These are phyloP conservation scores for Prunella fulvescens DNA, from an alignment of 2,113 vertebrate genomes.

Conservation along the genomic window DNA sequence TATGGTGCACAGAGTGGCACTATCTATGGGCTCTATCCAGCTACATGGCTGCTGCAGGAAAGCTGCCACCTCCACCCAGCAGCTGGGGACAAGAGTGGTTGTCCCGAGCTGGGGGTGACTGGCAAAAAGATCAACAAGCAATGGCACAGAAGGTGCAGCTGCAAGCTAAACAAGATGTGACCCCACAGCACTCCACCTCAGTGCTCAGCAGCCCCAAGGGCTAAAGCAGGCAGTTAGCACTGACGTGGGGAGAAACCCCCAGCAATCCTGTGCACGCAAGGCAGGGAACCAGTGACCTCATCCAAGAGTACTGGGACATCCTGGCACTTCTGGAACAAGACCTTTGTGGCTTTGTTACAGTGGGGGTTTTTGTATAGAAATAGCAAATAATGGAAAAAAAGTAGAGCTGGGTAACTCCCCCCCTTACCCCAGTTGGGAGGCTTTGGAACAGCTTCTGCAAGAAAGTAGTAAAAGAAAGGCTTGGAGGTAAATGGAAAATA, in stretches of 20 bases:
- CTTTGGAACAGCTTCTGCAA: conserved; percentile 4
- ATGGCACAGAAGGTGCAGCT: neutral
- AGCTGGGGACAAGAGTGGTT: neutral
- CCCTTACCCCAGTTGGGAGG: neutral
- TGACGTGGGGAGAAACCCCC: neutral
- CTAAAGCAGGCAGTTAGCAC: neutral
- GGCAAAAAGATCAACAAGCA: neutral
- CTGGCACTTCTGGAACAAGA: neutral
- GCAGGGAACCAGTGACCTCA: neutral
- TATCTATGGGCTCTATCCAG: neutral
- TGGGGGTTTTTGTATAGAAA: neutral
- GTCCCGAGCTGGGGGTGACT: neutral
- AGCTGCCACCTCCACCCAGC: neutral
- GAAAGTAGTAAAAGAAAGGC: conserved; percentile 22
- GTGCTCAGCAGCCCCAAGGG: too few relatives aligned
- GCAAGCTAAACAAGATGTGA: rapidly evolving
- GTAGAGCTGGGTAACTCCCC: neutral
- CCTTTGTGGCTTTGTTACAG: neutral
- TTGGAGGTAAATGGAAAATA: conserved; percentile 52
- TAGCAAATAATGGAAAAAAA: neutral
- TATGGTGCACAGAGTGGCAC: neutral
- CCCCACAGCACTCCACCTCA: neutral
- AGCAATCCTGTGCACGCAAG: rapidly evolving
- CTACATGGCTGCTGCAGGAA: rapidly evolving
- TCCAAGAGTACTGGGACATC: neutral